Conservation (phyloP, 2,113 vertebrate species). For the Centropristis striata region DNA sequence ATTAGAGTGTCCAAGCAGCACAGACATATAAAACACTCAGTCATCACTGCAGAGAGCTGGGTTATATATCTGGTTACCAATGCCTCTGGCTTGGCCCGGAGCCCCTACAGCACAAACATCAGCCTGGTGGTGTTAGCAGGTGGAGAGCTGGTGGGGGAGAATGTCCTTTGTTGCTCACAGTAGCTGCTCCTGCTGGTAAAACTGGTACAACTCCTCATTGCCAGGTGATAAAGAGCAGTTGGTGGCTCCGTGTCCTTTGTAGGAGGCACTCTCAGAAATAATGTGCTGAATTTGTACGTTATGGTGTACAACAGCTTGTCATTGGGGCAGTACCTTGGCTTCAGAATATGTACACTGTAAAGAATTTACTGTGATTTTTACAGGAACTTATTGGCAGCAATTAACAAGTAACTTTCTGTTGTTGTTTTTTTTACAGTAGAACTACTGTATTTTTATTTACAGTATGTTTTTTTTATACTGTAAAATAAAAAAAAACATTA, state of each 20-base stretch:
- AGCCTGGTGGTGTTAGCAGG: background rate
- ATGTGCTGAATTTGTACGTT: too few relatives aligned
- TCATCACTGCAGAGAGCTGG: background rate
- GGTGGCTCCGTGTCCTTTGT: background rate
- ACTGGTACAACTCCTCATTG: background rate
- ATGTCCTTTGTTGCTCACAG: background rate
- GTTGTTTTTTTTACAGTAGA: too few relatives aligned
- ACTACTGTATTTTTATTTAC: too few relatives aligned
- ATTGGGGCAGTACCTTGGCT: too few relatives aligned
- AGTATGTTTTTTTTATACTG: too few relatives aligned
- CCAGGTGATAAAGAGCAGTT: background rate
- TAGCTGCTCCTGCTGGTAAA: constrained; percentile 18
- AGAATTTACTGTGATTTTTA: too few relatives aligned
- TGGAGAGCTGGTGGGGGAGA: background rate
- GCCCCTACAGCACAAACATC: background rate
- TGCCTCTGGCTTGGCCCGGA: background rate
- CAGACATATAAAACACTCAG: background rate
- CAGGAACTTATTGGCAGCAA: too few relatives aligned
- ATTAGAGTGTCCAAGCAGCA: background rate
- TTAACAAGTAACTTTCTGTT: too few relatives aligned
- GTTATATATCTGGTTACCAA: background rate
- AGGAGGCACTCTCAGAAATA: background rate
- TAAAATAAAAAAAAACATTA: too few relatives aligned
- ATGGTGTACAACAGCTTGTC: too few relatives aligned
- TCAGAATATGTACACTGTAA: too few relatives aligned